phyloP scores from a whole-genome alignment of 2,888 invertebrate genomes.

The Linnaemya tessellans region DNA sequence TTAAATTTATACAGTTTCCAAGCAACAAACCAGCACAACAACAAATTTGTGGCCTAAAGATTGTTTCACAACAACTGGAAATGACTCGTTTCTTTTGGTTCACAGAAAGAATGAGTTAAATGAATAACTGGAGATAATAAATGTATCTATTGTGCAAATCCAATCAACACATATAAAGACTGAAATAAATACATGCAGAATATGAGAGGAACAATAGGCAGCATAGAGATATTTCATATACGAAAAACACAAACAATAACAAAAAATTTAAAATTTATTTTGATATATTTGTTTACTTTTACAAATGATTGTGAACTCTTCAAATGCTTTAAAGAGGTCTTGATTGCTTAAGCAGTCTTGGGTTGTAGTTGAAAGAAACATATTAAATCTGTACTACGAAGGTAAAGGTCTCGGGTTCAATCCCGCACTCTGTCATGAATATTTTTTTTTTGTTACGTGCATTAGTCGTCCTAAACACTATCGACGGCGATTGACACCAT shows the following conservation, averaged over 20 bases:
- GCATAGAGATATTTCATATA: neutral
- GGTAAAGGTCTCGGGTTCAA: no score
- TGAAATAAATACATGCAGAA: neutral
- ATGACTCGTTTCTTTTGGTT: constrained; percentile 15
- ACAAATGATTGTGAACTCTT: no score
- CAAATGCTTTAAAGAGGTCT: no score
- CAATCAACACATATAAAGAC: constrained; percentile 50
- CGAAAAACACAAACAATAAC: neutral
- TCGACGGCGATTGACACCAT: no score
- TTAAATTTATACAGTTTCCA: constrained; percentile 5
- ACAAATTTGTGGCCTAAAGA: constrained; percentile 44
- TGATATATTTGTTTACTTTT: no score
- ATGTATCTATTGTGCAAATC: constrained; percentile 49
- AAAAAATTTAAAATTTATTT: neutral
- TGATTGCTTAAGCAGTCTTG: no score
- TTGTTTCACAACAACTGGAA: constrained; percentile 25
- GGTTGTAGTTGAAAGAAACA: no score
- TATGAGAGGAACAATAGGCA: neutral
- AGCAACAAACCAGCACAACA: neutral
- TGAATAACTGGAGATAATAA: constrained; percentile 53
- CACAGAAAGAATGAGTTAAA: neutral
- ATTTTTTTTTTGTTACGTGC: no score
- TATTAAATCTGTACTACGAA: no score
- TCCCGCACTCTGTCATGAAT: no score
- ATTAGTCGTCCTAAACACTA: no score